A percentile compares a stretch with the other conserved stretches of the same genome.
These are phyloP conservation scores for Columba livia DNA, from an alignment of 2,113 vertebrate genomes.

Conservation along the genomic window DNA sequence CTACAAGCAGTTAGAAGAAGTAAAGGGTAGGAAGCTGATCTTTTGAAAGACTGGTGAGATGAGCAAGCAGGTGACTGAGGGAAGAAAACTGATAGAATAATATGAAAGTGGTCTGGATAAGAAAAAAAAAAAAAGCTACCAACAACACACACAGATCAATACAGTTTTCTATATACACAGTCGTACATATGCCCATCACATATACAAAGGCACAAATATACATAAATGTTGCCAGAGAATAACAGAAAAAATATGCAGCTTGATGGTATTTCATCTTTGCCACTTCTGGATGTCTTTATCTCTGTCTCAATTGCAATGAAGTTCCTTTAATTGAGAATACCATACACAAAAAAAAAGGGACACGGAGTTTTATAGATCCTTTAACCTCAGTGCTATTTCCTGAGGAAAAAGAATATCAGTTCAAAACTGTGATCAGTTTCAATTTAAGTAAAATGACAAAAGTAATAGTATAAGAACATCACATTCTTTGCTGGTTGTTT, in stretches of 20 bases:
- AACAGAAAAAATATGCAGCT: not conserved
- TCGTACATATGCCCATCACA: not conserved
- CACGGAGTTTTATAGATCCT: not conserved
- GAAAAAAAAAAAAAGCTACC: not conserved
- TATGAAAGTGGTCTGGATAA: not conserved
- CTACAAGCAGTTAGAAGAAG: not conserved
- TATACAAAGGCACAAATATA: not conserved
- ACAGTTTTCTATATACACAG: not conserved
- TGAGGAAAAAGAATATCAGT: not conserved
- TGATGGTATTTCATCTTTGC: not conserved
- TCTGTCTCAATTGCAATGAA: not conserved
- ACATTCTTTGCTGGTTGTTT: not conserved
- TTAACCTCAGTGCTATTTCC: not conserved
- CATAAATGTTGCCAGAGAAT: not conserved
- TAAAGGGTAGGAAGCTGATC: not conserved
- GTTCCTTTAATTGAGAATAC: not conserved
- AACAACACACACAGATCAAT: not conserved
- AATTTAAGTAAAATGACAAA: not conserved
- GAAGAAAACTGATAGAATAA: not conserved
- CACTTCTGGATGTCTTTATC: not conserved
- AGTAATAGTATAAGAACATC: not conserved
- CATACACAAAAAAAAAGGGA: not conserved
- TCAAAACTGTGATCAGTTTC: not conserved
- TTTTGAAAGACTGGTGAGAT: not conserved
- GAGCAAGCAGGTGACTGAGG: not conserved